phyloP scores from a whole-genome alignment of 2,797 vertebrate species.

The Pygocentrus nattereri region DNA sequence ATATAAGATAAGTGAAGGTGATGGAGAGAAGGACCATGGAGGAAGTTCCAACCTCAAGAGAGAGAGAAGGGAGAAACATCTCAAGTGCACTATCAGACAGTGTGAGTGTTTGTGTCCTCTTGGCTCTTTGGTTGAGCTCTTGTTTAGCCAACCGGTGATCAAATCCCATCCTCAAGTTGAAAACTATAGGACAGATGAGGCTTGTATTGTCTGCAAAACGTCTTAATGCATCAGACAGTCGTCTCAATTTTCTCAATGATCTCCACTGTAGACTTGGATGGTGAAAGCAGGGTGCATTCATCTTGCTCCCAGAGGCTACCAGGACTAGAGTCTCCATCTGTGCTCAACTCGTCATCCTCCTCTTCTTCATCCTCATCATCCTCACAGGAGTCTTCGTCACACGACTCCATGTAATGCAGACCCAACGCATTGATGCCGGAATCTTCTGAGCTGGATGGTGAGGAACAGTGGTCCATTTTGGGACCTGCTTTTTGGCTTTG shows the following conservation, averaged over 20 bases:
- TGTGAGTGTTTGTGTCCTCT: slow-evolving; percentile 30
- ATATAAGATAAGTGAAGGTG: slow-evolving; percentile 22
- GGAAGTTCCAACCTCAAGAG: neutral
- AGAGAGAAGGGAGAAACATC: slow-evolving; percentile 5
- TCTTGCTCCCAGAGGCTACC: slow-evolving; percentile 88
- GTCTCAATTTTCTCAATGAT: slow-evolving; percentile 92
- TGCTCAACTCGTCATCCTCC: slow-evolving; percentile 66
- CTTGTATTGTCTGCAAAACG: slow-evolving; percentile 18
- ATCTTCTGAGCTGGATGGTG: slow-evolving; percentile 89
- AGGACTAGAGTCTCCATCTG: slow-evolving; percentile 78
- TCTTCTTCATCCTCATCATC: slow-evolving; percentile 72
- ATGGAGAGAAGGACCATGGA: slow-evolving; percentile 9
- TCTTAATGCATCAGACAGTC: slow-evolving; percentile 79
- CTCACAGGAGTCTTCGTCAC: slow-evolving; percentile 87
- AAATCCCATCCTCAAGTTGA: neutral
- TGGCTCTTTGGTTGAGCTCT: slow-evolving; percentile 21
- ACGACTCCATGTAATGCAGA: slow-evolving; percentile 85
- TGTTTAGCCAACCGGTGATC: slow-evolving; percentile 19
- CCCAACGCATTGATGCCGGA: slow-evolving; percentile 89
- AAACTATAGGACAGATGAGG: slow-evolving; percentile 10
- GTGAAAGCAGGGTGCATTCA: slow-evolving; percentile 83
- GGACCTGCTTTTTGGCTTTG: slow-evolving; percentile 63
- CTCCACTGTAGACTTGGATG: slow-evolving; percentile 86
- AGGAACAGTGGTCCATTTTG: slow-evolving; percentile 87
- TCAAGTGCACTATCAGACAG: slow-evolving; percentile 5